A percentile compares a stretch with the other conserved stretches of the same genome.
These are phyloP conservation scores for Cirrhinus molitorella DNA, from an alignment of 2,797 vertebrate species.

Conservation along the genomic window DNA sequence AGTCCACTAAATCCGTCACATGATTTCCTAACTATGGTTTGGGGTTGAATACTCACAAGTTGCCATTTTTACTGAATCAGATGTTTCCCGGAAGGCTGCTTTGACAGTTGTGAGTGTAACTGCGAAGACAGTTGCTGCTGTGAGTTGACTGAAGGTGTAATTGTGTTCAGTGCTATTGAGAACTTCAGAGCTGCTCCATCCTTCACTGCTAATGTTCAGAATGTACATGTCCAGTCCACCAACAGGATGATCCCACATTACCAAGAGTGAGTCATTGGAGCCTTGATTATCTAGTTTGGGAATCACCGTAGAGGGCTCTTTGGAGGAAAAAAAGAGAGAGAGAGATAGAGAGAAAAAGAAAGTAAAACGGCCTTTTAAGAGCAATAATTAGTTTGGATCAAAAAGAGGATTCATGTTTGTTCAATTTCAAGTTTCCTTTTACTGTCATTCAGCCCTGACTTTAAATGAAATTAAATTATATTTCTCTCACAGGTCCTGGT, in stretches of 20 bases:
- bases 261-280: conserved; percentile 52
- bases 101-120: conserved; percentile 64
- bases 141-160: conserved; percentile 58
- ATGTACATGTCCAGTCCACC: conserved; percentile 39
- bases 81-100: conserved; percentile 64
- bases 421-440: neutral
- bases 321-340: neutral
- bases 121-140: conserved; percentile 66
- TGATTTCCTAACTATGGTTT: neutral
- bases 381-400: neutral
- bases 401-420: neutral
- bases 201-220: conserved; percentile 52
- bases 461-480: neutral
- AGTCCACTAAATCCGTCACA: neutral
- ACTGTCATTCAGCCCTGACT: neutral
- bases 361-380: neutral
- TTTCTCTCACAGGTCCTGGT: neutral
- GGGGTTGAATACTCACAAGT: conserved; percentile 74
- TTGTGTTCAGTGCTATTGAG: conserved; percentile 5
- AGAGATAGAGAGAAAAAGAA: neutral
- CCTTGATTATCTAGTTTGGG: conserved; percentile 36
- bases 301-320: conserved; percentile 33
- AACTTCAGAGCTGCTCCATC: neutral
- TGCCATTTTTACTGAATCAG: conserved; percentile 62
- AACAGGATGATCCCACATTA: conserved; percentile 43